phyloP scores from a whole-genome alignment of 37 sponge, comb jelly and placozoan genomes.

The Spongilla lacustris region DNA sequence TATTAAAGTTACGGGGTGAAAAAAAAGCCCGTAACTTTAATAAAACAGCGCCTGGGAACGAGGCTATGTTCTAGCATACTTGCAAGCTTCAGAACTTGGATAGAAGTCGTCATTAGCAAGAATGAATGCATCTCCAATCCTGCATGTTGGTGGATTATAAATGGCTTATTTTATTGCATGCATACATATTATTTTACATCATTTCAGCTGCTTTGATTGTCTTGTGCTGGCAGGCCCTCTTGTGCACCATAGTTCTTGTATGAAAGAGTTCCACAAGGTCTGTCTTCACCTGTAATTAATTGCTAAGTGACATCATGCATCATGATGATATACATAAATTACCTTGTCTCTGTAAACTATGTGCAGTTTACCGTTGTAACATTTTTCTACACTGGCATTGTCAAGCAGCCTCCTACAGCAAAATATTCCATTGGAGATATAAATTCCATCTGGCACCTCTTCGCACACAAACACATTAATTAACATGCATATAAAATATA shows the following conservation, averaged over 20 bases:
- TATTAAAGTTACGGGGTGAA: too few relatives aligned
- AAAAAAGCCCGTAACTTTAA: too few relatives aligned
- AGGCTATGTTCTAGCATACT: too few relatives aligned
- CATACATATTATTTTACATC: background rate
- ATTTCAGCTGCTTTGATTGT: background rate
- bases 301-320: too few relatives aligned
- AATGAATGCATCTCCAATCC: background rate
- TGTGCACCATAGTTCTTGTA: background rate
- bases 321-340: too few relatives aligned
- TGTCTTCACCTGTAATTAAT: background rate
- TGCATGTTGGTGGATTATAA: background rate
- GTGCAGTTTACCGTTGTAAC: background rate
- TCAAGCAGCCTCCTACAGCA: background rate
- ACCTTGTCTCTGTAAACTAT: background rate
- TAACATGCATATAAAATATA: too few relatives aligned
- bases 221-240: background rate
- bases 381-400: background rate
- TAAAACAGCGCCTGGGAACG: too few relatives aligned
- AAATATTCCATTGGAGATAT: too few relatives aligned
- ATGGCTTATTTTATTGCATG: background rate
- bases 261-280: background rate
- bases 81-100: background rate
- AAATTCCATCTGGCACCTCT: too few relatives aligned
- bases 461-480: too few relatives aligned
- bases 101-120: background rate